Percentiles rank a stretch among this genome's conserved stretches.
These are phyloP conservation scores for Lepidurus arcticus DNA, from an alignment of 1,140 invertebrate genomes.

Conservation along the genomic window DNA sequence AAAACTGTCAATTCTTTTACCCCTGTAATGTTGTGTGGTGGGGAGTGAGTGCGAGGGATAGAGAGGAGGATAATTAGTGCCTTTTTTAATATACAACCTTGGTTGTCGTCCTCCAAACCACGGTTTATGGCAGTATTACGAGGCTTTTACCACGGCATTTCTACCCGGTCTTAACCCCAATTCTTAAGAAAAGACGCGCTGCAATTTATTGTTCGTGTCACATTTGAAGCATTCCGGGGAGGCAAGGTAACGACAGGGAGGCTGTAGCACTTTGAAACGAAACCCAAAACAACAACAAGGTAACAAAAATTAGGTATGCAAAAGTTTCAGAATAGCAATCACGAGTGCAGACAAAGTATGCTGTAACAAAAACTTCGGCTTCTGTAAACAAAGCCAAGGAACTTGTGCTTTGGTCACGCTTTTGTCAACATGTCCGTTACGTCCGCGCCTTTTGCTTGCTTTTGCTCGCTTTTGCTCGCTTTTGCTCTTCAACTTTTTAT, in stretches of 20 bases:
- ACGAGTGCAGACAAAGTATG: neutral
- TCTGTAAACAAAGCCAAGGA: too few relatives aligned
- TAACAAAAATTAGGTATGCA: neutral
- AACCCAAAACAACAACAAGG: neutral
- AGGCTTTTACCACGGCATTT: slow-evolving; percentile 6
- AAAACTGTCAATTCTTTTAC: too few relatives aligned
- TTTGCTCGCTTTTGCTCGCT: too few relatives aligned
- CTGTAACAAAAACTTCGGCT: too few relatives aligned
- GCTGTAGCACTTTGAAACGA: neutral
- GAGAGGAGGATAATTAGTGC: too few relatives aligned
- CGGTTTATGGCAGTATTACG: slow-evolving; percentile 3
- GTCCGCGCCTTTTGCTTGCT: too few relatives aligned
- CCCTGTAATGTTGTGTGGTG: too few relatives aligned
- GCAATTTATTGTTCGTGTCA: neutral
- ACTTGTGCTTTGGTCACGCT: too few relatives aligned
- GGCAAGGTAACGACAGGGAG: neutral
- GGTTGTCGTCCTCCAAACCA: slow-evolving; percentile 6
- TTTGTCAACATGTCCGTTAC: too few relatives aligned
- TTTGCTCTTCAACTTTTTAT: too few relatives aligned
- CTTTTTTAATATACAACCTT: too few relatives aligned
- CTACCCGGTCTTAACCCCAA: neutral
- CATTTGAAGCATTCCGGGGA: slow-evolving; percentile 2
- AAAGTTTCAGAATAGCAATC: slow-evolving; percentile 11
- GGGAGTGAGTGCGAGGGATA: too few relatives aligned
- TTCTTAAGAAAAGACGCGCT: neutral